phyloP scores from a whole-genome alignment of 2,113 vertebrate genomes.

The Xyliphius kryptos region DNA sequence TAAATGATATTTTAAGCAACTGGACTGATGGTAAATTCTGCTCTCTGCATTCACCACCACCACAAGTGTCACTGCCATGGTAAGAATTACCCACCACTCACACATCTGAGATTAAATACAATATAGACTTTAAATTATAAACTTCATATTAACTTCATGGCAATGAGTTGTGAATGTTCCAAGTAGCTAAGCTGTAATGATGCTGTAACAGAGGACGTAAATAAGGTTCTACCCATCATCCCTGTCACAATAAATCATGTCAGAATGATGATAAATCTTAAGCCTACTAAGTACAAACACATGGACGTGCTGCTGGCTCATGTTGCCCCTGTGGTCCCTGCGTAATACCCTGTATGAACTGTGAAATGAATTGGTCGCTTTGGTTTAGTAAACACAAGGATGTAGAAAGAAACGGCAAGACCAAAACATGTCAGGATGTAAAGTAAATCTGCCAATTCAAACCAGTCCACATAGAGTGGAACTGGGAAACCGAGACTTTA shows the following conservation, averaged over 20 bases:
- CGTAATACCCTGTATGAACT: conserved; percentile 42
- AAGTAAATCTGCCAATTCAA: conserved; percentile 5
- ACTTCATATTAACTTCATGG: not conserved
- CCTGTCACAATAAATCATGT: conserved; percentile 1
- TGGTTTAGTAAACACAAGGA: conserved; percentile 10
- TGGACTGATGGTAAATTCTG: too few species aligned
- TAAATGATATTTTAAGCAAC: too few species aligned
- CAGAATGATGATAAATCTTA: conserved; percentile 16
- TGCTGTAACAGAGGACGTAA: not conserved
- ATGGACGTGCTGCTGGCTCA: conserved; percentile 32
- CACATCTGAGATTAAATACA: too few species aligned
- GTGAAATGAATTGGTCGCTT: not conserved
- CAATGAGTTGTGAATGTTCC: not conserved
- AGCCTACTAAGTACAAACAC: conserved; percentile 24
- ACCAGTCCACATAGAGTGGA: conserved; percentile 4
- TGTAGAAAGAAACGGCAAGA: conserved; percentile 1
- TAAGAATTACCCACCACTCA: too few species aligned
- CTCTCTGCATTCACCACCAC: too few species aligned
- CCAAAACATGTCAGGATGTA: conserved; percentile 8
- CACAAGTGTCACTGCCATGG: too few species aligned
- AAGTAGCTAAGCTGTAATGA: not conserved
- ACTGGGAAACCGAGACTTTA: conserved; percentile 1
- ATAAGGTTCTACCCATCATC: conserved; percentile 5
- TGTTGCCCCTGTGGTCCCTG: conserved; percentile 44
- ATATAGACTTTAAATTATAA: not conserved